phyloP scores from a whole-genome alignment of 2,113 vertebrate species.

The Neotragus pygmaeus region DNA sequence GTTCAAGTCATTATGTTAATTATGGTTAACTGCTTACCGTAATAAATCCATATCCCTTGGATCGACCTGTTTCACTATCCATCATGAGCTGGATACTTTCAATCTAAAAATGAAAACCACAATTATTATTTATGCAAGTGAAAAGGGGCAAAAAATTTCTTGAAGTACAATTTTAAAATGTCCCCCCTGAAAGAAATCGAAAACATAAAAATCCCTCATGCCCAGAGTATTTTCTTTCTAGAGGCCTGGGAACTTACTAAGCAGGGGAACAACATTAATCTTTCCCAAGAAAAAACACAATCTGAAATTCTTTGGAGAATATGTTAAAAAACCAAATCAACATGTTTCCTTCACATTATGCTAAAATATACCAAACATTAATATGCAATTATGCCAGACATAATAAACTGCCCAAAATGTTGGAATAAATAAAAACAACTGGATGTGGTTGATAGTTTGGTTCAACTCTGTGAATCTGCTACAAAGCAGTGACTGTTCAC shows the following conservation, averaged over 20 bases:
- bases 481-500: neutral
- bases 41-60: conserved; percentile 98
- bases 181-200: neutral
- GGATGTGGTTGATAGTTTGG: neutral
- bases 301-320: neutral
- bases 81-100: conserved; percentile 99
- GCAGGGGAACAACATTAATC: neutral
- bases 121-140: neutral
- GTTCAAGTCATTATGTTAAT: neutral
- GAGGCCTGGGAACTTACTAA: neutral
- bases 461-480: neutral
- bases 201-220: neutral
- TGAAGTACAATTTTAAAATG: neutral
- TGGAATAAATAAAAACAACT: neutral
- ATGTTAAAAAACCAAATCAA: neutral
- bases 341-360: neutral
- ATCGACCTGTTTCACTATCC: conserved; percentile 95
- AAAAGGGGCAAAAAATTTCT: neutral
- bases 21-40: conserved; percentile 83
- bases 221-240: neutral
- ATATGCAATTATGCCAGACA: neutral
- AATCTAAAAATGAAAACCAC: conserved; percentile 82
- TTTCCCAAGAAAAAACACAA: neutral
- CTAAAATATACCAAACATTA: neutral
- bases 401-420: neutral